Base-by-base conservation (phyloP, 2,888 invertebrate species). In the Pasiphila rectangulata region DNA sequence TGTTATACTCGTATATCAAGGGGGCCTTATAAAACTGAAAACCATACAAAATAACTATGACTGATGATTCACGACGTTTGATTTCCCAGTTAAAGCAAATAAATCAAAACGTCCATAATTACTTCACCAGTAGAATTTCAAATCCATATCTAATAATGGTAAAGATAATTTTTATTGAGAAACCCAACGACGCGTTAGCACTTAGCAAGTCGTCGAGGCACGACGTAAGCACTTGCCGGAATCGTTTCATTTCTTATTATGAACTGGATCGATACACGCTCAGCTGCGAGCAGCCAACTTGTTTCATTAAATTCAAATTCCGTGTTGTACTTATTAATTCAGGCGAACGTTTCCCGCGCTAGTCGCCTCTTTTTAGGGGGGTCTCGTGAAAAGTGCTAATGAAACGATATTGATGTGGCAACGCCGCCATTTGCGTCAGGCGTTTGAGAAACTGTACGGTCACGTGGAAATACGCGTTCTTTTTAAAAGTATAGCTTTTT, bases 261-360 rank as follows among this genome's bases (percentile, higher is more conserved):
- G 72, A 59, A 62, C 54, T 59, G 54, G 77, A 87, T 87, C 87
- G 74, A 86, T 85, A 79, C 64, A 62, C 74, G 73, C 80, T 84
- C 87, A 84, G 86, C 86, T 83, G 85, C 67, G 79, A 62, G 62
- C 73, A 66, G 71, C 78, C 72, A 89, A 89, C 83, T 89, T 89
- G 88, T 89, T 88, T 89, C 88, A 89, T 89, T 89, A 89, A 88
- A 89, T 89, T 89, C 87, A 89, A 88, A 89, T 89, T 89, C 86
- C 83, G 82, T 85, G 88, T 87, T 88, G 80, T 84, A 86, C 83
- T 89, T 89, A 89, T 89, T 88, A 89, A 89, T 88, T 89, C 86
- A 85, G 75, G 72, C 67, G 70, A 69, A 66, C 77, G 78, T 77
- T 81, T 76, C 68, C 70, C 61, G 71, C 72, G 75, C 38, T 49